phyloP scores from a whole-genome alignment of 2,797 vertebrate species.

The Mormyrops attenuatus region DNA sequence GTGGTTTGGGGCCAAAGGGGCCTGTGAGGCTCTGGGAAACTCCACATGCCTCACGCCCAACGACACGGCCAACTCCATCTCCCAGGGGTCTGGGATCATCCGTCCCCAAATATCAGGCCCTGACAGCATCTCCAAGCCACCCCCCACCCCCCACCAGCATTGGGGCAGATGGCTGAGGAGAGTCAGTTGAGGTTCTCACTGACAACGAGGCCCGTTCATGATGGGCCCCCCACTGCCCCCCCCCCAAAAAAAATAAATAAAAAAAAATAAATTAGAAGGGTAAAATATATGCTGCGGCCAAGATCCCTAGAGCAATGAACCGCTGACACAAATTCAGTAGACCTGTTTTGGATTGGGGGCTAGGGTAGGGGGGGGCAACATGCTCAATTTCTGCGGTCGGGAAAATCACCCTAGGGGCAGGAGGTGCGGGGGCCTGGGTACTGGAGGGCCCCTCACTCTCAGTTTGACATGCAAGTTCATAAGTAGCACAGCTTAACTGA shows the following conservation, averaged over 20 bases:
- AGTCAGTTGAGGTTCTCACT: slow-evolving; percentile 65
- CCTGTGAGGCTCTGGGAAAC: slow-evolving; percentile 52
- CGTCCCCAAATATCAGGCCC: slow-evolving; percentile 83
- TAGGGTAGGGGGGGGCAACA: neutral
- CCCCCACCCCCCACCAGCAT: slow-evolving; percentile 36
- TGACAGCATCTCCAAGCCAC: slow-evolving; percentile 57
- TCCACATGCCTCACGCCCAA: neutral
- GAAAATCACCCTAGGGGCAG: neutral
- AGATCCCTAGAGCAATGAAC: neutral
- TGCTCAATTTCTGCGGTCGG: neutral
- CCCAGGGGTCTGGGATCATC: slow-evolving; percentile 74
- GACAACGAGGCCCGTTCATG: neutral
- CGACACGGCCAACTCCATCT: slow-evolving; percentile 53
- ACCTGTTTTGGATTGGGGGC: neutral
- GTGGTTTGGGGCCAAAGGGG: slow-evolving; percentile 41
- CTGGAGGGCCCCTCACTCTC: neutral
- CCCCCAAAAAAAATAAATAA: neutral
- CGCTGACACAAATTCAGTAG: neutral
- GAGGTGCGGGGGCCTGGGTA: neutral
- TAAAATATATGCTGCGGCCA: neutral
- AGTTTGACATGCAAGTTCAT: neutral
- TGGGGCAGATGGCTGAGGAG: slow-evolving; percentile 92
- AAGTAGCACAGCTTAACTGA: neutral
- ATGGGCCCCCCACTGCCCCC: neutral
- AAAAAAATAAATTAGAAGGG: neutral